Conservation (phyloP, 1,140 invertebrate genomes). For the Octopus bimaculoides region DNA sequence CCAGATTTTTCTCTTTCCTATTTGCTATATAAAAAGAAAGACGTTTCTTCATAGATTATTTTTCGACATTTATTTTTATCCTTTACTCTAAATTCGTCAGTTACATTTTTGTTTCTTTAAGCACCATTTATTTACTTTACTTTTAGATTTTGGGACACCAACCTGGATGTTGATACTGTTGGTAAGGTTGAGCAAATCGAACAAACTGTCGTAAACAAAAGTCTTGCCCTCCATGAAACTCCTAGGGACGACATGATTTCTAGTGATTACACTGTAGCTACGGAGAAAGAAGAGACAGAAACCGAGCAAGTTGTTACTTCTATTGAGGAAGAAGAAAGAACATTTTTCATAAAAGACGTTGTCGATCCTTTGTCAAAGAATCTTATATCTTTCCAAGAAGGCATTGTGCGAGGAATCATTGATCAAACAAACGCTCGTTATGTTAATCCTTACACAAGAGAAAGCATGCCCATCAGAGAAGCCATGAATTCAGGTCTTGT, state of each 20-base stretch:
- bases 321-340: conserved; percentile 43
- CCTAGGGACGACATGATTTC: conserved; percentile 32
- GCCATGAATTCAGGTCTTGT: conserved; percentile 61
- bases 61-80: too few relatives aligned
- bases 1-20: too few relatives aligned
- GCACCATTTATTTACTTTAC: neutral
- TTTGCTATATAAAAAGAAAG: too few relatives aligned
- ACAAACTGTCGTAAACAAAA: conserved; percentile 28
- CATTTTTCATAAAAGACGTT: conserved; percentile 48
- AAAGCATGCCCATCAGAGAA: conserved; percentile 56
- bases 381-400: conserved; percentile 43
- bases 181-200: conserved; percentile 19
- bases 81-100: too few relatives aligned
- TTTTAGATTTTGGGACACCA: conserved; percentile 50
- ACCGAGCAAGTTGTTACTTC: conserved; percentile 37
- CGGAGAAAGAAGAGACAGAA: conserved; percentile 23
- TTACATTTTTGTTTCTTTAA: too few relatives aligned
- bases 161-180: conserved; percentile 28
- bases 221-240: conserved; percentile 39
- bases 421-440: conserved; percentile 38
- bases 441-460: conserved; percentile 34
- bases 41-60: too few relatives aligned
- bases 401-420: conserved; percentile 47
- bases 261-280: conserved; percentile 18
- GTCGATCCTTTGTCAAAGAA: conserved; percentile 39